phyloP scores from a whole-genome alignment of 1,140 invertebrate genomes.

The Adelges cooleyi region DNA sequence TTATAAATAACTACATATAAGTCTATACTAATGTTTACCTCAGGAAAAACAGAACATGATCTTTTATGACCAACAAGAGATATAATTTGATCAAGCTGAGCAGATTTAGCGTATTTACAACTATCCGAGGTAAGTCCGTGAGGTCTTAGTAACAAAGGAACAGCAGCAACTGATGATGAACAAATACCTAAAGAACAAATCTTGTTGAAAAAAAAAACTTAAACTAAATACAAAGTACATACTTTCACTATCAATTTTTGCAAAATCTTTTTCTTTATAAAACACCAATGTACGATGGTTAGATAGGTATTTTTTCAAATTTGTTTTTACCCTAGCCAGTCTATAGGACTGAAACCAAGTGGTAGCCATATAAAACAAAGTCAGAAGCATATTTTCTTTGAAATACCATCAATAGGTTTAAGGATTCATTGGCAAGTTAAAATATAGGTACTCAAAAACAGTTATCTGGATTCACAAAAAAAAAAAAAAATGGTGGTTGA shows the following conservation, averaged over 20 bases:
- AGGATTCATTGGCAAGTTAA: too few relatives aligned
- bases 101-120: conserved; percentile 8
- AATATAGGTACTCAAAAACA: too few relatives aligned
- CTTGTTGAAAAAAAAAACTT: not conserved
- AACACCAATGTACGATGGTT: conserved; percentile 34
- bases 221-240: not conserved
- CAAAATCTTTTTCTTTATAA: conserved; percentile 34
- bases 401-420: not conserved
- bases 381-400: conserved; percentile 44
- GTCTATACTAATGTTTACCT: conserved; percentile 36
- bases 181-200: conserved; percentile 10
- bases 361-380: conserved; percentile 54
- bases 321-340: conserved; percentile 43
- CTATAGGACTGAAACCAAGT: conserved; percentile 54
- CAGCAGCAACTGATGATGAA: not conserved
- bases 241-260: conserved; percentile 29
- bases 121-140: conserved; percentile 15
- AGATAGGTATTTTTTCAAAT: conserved; percentile 32
- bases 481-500: too few relatives aligned
- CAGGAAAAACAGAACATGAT: conserved; percentile 44
- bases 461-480: too few relatives aligned
- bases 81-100: conserved; percentile 31
- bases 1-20: too few relatives aligned
- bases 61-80: conserved; percentile 37
- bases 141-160: not conserved